Percentiles rank a stretch among this genome's conserved stretches.
These are phyloP conservation scores for Cnemophilus loriae DNA, from an alignment of 2,113 vertebrate genomes.

Conservation along the genomic window DNA sequence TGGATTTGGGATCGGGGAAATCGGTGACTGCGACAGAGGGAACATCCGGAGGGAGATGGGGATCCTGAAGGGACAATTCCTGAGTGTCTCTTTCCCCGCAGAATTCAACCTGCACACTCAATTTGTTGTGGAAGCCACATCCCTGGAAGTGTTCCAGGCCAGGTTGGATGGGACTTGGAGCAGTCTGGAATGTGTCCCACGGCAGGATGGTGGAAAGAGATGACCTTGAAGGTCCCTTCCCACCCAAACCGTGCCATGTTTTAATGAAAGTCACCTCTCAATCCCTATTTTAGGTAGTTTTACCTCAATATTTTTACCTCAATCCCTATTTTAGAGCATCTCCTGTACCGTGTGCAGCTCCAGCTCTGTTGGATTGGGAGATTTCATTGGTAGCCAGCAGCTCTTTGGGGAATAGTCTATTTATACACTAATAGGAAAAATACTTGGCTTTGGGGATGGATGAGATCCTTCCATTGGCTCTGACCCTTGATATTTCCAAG, in stretches of 20 bases:
- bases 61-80: neutral
- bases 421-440: neutral
- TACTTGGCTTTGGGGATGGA: constrained; percentile 5
- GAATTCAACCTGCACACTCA: neutral
- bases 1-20: neutral
- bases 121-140: neutral
- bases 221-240: neutral
- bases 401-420: neutral
- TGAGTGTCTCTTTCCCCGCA: neutral
- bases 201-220: neutral
- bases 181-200: neutral
- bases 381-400: neutral
- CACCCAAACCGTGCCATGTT: neutral
- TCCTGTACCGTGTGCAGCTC: accelerated
- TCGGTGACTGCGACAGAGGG: accelerated
- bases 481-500: constrained; percentile 43
- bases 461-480: neutral
- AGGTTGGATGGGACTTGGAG: neutral
- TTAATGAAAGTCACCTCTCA: neutral
- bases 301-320: neutral
- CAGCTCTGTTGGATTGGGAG: neutral
- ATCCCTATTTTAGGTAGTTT: neutral
- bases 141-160: neutral
- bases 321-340: neutral
- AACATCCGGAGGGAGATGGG: accelerated